phyloP scores from a whole-genome alignment of 2,888 invertebrate genomes.

The Trypoxylon attenuatum region DNA sequence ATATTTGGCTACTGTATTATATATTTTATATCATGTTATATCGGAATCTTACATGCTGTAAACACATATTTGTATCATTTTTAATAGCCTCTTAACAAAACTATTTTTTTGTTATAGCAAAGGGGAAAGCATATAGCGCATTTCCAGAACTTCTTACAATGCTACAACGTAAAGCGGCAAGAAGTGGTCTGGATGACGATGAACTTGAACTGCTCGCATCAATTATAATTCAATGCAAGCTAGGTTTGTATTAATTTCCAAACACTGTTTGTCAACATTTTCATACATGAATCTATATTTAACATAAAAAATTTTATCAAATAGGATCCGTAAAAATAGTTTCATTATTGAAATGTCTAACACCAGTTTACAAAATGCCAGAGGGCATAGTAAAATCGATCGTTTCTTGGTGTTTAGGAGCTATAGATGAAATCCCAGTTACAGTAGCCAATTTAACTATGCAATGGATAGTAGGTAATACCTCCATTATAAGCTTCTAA shows the following conservation, averaged over 20 bases:
- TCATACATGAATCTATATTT: background rate
- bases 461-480: conserved; percentile 64
- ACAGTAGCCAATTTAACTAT: conserved; percentile 53
- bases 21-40: too few species aligned
- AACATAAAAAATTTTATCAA: conserved; percentile 35
- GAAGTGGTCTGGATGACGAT: conserved; percentile 54
- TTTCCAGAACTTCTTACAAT: conserved; percentile 39
- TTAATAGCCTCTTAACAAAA: too few species aligned
- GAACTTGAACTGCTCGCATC: conserved; percentile 49
- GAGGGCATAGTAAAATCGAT: conserved; percentile 50
- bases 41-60: too few species aligned
- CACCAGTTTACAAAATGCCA: conserved; percentile 57
- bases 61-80: too few species aligned
- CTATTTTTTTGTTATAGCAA: too few species aligned
- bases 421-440: conserved; percentile 45
- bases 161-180: conserved; percentile 51
- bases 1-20: too few species aligned
- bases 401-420: conserved; percentile 57
- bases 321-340: conserved; percentile 44
- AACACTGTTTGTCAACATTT: background rate
- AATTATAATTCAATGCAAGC: conserved; percentile 48
- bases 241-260: conserved; percentile 47
- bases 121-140: conserved; percentile 35
- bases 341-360: conserved; percentile 64
- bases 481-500: background rate